These are phyloP conservation scores for Trichonephila clavata DNA, from an alignment of 1,140 invertebrate species.

Conservation along the genomic window DNA sequence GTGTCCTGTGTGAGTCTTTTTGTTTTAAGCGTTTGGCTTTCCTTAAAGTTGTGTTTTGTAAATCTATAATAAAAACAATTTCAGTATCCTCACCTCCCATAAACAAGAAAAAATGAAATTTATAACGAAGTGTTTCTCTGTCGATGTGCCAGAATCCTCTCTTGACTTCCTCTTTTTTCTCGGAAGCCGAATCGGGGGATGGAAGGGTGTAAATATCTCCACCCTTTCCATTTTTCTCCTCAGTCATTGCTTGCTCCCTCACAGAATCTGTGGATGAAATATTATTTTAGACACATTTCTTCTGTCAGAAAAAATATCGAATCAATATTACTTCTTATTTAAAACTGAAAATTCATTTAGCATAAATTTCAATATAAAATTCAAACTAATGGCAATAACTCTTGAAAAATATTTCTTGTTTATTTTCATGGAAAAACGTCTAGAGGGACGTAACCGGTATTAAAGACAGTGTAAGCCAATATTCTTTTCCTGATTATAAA, in stretches of 20 bases:
- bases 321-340: no score
- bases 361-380: no score
- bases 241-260: background rate
- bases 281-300: no score
- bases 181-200: background rate
- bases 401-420: no score
- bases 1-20: background rate
- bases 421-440: no score
- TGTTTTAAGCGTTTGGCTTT: background rate
- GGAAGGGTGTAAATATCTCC: background rate
- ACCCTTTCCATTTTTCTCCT: background rate
- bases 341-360: no score
- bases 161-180: background rate
- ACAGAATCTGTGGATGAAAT: no score
- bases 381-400: no score
- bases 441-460: no score
- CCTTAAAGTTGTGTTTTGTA: background rate
- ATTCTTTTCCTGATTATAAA: no score
- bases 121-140: conserved; percentile 24
- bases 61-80: background rate
- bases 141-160: background rate
- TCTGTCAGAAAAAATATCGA: no score
- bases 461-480: no score
- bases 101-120: conserved; percentile 49
- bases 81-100: background rate